Percentiles rank a stretch among this genome's conserved stretches.
These are phyloP conservation scores for Palaemon carinicauda DNA, from an alignment of 1,140 invertebrate species.

Conservation along the genomic window DNA sequence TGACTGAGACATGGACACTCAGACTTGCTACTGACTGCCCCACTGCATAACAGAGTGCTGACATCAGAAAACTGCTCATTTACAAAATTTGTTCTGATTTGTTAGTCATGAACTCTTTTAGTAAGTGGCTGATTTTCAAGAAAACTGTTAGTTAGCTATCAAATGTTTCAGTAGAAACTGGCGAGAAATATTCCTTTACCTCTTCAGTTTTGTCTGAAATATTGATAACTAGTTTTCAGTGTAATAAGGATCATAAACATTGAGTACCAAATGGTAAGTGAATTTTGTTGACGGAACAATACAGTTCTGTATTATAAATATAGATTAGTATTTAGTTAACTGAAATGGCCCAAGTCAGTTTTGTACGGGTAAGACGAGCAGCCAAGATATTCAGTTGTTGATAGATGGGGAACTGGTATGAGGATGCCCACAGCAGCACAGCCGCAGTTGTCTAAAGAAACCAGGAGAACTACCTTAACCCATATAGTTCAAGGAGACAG, in stretches of 20 bases:
- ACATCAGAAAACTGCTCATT: slow-evolving; percentile 29
- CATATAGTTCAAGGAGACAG: slow-evolving; percentile 24
- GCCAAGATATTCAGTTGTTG: slow-evolving; percentile 25
- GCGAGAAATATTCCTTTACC: neutral
- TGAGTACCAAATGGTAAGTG: slow-evolving; percentile 24
- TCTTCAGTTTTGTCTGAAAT: neutral
- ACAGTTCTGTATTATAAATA: neutral
- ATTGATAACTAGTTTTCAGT: slow-evolving; percentile 27
- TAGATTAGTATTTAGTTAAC: slow-evolving; percentile 15
- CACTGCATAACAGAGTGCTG: slow-evolving; percentile 24
- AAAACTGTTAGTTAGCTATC: neutral
- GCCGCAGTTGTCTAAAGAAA: slow-evolving; percentile 1
- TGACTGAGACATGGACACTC: slow-evolving; percentile 48
- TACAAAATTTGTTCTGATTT: neutral
- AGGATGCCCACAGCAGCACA: slow-evolving; percentile 31
- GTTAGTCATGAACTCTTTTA: neutral
- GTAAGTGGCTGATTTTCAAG: neutral
- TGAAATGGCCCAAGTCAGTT: slow-evolving; percentile 27
- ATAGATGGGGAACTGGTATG: slow-evolving; percentile 22
- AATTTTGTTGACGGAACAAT: neutral
- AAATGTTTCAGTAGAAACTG: neutral
- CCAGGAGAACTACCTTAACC: slow-evolving; percentile 31
- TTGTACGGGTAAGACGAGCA: slow-evolving; percentile 5
- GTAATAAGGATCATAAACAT: slow-evolving; percentile 10
- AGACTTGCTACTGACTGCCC: slow-evolving; percentile 40